Evolutionary conservation across 2,888 invertebrate species (phyloP), one percentile per base, ranked within the genome.

Genomic region (Chydorus sphaericus): DNA sequence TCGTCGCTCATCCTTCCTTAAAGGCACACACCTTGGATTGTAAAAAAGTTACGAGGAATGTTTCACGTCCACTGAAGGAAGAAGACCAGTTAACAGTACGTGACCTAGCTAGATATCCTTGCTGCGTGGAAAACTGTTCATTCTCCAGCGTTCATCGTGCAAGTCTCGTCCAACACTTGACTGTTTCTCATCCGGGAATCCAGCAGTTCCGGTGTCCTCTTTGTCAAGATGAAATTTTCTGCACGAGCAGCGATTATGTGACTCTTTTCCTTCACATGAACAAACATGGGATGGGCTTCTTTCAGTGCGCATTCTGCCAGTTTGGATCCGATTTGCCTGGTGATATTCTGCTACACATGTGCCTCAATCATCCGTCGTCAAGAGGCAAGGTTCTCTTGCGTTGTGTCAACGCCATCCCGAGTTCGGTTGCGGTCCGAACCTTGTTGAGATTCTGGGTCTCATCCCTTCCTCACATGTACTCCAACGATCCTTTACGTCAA

Each of bases 1-100:
- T 70, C 62, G 59, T 63, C 5, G 59, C 62, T n/a, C 75, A 76
- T 63, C 68, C 67, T 37, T 68, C 71, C 8, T 26, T 6, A 28
- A 26, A 44, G 6, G 44, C 26, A 23, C 20, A 14, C 10, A 7
- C 23, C 8, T 20, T 44, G 14, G 28, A 8, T 16, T 44, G 44
- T 28, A 44, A 44, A 4, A 6, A 5, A 11, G n/a, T 44, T 14
- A 4, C n/a, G 23, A n/a, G n/a, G n/a, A n/a, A n/a, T n/a, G 3
- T 26, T 1, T 10, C 10, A 8, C n/a, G 11, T 2, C 18, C 30
- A 11, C 6, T 18, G 18, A 23, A 10, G 37, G 37, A 36, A 10
- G 11, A 26, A 7, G 26, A 44, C 14, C 36, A 52, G 26, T 11
- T 52, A 8, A 16, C 2, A 26, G 7, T 52, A 23, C 16, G 2